phyloP scores from a whole-genome alignment of 2,797 vertebrate genomes.

The Naso thynnoides region DNA sequence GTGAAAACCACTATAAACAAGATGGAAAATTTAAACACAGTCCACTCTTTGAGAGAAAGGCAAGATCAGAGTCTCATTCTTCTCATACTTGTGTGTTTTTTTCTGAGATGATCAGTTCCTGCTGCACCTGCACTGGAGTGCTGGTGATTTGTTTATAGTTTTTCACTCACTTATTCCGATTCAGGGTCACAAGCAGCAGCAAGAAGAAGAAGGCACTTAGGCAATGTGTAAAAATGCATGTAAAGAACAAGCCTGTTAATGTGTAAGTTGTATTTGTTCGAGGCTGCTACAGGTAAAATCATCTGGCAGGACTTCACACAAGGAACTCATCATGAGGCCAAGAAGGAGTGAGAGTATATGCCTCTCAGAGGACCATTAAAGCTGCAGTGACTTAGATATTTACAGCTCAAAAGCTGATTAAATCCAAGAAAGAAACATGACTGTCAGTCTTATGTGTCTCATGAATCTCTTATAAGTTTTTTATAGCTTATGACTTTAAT shows the following conservation, averaged over 20 bases:
- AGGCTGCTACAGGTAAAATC: background rate
- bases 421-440: conserved; percentile 3
- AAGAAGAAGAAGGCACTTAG: background rate
- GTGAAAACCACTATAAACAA: background rate
- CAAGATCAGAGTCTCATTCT: background rate
- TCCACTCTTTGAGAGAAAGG: background rate
- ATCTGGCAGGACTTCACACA: conserved; percentile 3
- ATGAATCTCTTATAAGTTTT: conserved; percentile 5
- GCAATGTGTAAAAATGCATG: conserved; percentile 2
- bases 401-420: conserved; percentile 1
- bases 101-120: background rate
- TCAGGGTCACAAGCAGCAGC: background rate
- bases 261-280: background rate
- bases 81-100: background rate
- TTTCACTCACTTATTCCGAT: background rate
- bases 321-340: conserved; percentile 16
- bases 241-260: background rate
- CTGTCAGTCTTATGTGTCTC: conserved; percentile 3
- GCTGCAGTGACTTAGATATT: conserved; percentile 9
- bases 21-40: background rate
- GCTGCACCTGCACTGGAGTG: background rate
- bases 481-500: background rate
- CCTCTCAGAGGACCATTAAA: background rate
- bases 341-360: background rate
- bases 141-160: background rate